Evolutionary conservation across 2,113 vertebrate genomes (phyloP).

Genomic region (Sigmodon hispidus): DNA sequence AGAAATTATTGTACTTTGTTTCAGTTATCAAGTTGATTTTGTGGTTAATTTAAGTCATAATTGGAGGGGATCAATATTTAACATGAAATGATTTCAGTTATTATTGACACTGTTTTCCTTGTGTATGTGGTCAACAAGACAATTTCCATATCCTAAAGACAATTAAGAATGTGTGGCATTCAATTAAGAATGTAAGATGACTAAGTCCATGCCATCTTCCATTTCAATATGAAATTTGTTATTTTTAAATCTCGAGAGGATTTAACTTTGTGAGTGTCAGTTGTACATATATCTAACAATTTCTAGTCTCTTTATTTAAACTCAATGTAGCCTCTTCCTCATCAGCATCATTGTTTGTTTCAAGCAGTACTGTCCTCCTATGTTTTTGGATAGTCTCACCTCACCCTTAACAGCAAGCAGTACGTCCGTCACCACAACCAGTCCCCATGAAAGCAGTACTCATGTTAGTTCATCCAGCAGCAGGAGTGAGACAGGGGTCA

Average conservation of each 20-base stretch:
- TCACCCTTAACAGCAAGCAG: slow-evolving; percentile 92
- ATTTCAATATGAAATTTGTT: slow-evolving; percentile 33
- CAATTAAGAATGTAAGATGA: slow-evolving; percentile 47
- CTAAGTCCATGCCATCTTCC: slow-evolving; percentile 53
- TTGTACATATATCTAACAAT: slow-evolving; percentile 71
- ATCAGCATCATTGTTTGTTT: slow-evolving; percentile 88
- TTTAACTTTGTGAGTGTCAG: slow-evolving; percentile 51
- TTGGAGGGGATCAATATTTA: neutral
- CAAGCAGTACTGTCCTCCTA: slow-evolving; percentile 96
- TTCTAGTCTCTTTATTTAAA: slow-evolving; percentile 76
- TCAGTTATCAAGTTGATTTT: slow-evolving; percentile 19
- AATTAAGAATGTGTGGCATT: slow-evolving; percentile 19
- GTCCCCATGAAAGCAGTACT: slow-evolving; percentile 85
- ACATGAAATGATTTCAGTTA: slow-evolving; percentile 44
- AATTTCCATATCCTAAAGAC: slow-evolving; percentile 36
- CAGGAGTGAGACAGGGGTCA: slow-evolving; percentile 89
- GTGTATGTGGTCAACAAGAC: slow-evolving; percentile 29
- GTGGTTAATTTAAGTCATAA: slow-evolving; percentile 20
- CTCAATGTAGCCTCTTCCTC: slow-evolving; percentile 83
- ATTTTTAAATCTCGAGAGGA: slow-evolving; percentile 14
- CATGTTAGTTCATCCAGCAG: slow-evolving; percentile 87
- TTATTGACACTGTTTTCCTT: slow-evolving; percentile 40
- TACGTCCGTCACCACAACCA: slow-evolving; percentile 90
- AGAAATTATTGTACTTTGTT: slow-evolving; percentile 9
- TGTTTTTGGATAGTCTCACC: slow-evolving; percentile 97